Conservation (phyloP, 1,140 invertebrate species). For the Tetramorium alpestre region DNA sequence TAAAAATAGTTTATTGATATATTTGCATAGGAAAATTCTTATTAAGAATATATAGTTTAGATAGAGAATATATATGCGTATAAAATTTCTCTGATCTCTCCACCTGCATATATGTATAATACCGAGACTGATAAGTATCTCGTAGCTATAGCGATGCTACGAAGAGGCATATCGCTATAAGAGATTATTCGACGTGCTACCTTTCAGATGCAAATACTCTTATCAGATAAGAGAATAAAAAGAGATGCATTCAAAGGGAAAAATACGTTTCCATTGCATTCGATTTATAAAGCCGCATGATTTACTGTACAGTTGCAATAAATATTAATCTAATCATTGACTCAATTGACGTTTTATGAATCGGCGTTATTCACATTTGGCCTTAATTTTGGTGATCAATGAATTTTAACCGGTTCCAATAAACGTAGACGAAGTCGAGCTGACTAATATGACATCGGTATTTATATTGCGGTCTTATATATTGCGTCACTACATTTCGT, state of each 20-base stretch:
- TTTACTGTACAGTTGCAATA: neutral
- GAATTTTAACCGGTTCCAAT: neutral
- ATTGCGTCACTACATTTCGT: neutral
- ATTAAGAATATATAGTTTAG: neutral
- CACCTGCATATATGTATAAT: neutral
- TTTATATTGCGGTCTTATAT: neutral
- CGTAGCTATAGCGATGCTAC: neutral
- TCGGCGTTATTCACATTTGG: neutral
- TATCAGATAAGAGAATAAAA: slow-evolving; percentile 35
- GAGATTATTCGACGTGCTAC: neutral
- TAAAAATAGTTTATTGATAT: neutral
- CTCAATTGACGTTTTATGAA: neutral
- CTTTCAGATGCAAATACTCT: slow-evolving; percentile 40
- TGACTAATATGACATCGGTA: slow-evolving; percentile 18
- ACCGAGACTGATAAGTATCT: neutral
- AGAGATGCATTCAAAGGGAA: neutral
- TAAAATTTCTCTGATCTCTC: neutral
- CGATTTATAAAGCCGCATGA: neutral
- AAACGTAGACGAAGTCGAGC: neutral
- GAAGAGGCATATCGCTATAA: neutral
- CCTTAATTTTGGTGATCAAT: neutral
- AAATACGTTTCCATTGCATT: neutral
- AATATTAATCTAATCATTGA: neutral
- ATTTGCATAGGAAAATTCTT: neutral
- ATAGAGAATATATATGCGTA: neutral